A percentile compares a stretch with the other conserved stretches of the same genome.
phyloP scores from a whole-genome alignment of 2,888 invertebrate species.

The Acanthosoma haemorrhoidale region DNA sequence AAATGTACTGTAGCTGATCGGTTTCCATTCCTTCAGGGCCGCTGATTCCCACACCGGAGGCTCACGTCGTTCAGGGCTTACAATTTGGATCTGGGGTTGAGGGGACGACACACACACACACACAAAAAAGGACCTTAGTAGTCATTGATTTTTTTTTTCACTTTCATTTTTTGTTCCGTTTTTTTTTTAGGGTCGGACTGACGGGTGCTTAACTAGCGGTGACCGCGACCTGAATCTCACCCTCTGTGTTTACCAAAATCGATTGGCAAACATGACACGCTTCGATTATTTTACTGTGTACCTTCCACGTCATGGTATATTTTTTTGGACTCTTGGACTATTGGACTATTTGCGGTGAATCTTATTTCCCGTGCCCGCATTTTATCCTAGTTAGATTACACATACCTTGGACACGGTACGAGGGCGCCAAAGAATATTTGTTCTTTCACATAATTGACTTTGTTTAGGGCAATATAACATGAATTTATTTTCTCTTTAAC shows the following conservation, averaged over 20 bases:
- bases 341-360: too few species aligned
- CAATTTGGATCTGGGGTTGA: not conserved
- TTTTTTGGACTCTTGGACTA: too few species aligned
- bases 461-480: too few species aligned
- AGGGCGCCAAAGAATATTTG: too few species aligned
- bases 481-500: too few species aligned
- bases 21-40: not conserved
- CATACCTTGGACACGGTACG: too few species aligned
- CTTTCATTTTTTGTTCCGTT: not conserved
- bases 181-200: not conserved
- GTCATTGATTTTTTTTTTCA: conserved; percentile 14
- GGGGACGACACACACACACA: not conserved
- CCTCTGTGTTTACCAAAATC: not conserved
- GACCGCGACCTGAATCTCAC: too few species aligned
- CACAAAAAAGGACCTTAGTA: not conserved
- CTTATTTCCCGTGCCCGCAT: too few species aligned
- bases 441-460: too few species aligned
- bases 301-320: not conserved
- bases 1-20: not conserved
- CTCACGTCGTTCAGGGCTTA: not conserved
- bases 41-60: not conserved
- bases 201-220: not conserved
- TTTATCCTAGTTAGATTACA: too few species aligned
- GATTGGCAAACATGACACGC: not conserved
- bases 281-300: not conserved